phyloP scores from a whole-genome alignment of 2,888 invertebrate genomes.

The Tenodera sinensis region DNA sequence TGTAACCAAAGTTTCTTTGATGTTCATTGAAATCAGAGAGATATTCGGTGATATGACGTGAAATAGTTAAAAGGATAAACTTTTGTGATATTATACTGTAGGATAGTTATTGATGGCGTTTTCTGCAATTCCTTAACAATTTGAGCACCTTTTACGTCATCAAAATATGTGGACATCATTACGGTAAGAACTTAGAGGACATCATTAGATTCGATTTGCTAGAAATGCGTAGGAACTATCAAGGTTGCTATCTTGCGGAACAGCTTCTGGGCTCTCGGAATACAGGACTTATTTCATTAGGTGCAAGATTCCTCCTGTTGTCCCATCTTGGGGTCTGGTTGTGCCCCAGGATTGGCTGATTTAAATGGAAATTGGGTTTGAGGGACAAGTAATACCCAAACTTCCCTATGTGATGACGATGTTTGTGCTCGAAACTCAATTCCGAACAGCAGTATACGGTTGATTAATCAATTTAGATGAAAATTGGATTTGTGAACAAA shows the following conservation, averaged over 20 bases:
- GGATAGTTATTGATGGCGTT: too few species aligned
- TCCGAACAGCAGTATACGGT: neutral
- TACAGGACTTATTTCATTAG: neutral
- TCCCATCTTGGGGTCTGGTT: neutral
- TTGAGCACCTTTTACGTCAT: too few species aligned
- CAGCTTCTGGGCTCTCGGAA: neutral
- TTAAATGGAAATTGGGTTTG: neutral
- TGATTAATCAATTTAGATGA: neutral
- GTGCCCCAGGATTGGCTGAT: neutral
- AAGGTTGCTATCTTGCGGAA: neutral
- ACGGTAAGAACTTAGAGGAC: too few species aligned
- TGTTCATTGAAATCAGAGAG: too few species aligned
- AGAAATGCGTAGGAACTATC: neutral
- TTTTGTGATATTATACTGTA: too few species aligned
- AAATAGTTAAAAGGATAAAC: too few species aligned
- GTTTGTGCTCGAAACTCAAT: neutral
- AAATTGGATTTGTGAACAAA: neutral
- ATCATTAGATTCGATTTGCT: neutral
- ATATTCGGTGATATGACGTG: too few species aligned
- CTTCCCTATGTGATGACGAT: neutral
- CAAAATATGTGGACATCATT: too few species aligned
- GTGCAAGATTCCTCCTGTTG: neutral
- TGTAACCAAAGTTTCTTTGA: too few species aligned
- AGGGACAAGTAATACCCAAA: neutral
- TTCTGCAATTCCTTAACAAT: too few species aligned